These are phyloP conservation scores for Bombus ignitus DNA, from an alignment of 1,140 invertebrate genomes.

Conservation along the genomic window DNA sequence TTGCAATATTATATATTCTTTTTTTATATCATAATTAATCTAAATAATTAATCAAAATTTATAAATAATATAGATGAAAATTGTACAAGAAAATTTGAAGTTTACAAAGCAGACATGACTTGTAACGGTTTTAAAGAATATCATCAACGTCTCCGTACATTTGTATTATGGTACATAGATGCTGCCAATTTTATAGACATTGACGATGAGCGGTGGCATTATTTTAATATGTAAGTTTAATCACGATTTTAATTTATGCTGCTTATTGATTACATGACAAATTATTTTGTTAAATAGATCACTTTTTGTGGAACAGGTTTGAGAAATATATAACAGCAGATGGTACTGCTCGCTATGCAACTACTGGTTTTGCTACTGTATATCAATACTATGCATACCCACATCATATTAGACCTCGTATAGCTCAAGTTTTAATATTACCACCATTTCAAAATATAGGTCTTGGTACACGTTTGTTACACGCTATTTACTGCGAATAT, in stretches of 20 bases:
- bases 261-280: neutral
- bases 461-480: constrained; percentile 89
- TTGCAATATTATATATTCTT: neutral
- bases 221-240: constrained; percentile 91
- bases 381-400: constrained; percentile 98
- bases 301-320: constrained; percentile 85
- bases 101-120: constrained; percentile 89
- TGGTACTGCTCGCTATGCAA: constrained; percentile 87
- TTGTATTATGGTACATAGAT: constrained; percentile 97
- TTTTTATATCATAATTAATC: neutral
- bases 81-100: constrained; percentile 88
- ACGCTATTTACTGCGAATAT: constrained; percentile 91
- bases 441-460: constrained; percentile 95
- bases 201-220: constrained; percentile 96
- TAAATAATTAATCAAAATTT: neutral
- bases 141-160: constrained; percentile 94
- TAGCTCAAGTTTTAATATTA: constrained; percentile 95
- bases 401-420: constrained; percentile 91
- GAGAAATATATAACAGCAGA: constrained; percentile 89
- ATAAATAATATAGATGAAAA: constrained; percentile 76
- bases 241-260: neutral
- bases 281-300: constrained; percentile 41
- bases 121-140: constrained; percentile 90
- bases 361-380: constrained; percentile 94
- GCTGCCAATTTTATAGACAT: constrained; percentile 95